Conservation (phyloP, 2,888 invertebrate species). For the Conomelus anceps region DNA sequence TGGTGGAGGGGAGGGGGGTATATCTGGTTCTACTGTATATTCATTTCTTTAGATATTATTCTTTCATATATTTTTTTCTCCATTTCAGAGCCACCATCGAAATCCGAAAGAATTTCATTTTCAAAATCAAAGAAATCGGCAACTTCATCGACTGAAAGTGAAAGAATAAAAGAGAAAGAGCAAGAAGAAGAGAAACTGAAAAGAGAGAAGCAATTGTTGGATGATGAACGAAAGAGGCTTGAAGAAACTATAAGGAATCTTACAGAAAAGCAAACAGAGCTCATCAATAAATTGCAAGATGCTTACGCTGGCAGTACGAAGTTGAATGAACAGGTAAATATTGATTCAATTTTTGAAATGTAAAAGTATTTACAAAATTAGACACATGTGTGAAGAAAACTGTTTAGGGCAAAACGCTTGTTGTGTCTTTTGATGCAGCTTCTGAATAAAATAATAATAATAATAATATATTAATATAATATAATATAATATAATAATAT, state of each 20-base stretch:
- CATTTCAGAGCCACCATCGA: neutral
- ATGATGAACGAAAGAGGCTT: conserved; percentile 27
- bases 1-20: no score
- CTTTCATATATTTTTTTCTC: neutral
- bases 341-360: neutral
- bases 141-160: neutral
- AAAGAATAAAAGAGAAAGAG: neutral
- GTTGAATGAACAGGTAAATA: neutral
- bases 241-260: conserved; percentile 35
- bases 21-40: no score
- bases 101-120: neutral
- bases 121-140: neutral
- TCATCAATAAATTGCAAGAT: neutral
- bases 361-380: neutral
- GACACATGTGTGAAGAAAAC: no score
- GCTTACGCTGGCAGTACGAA: neutral
- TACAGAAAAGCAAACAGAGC: conserved; percentile 33
- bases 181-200: neutral
- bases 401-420: no score
- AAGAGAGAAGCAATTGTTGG: conserved; percentile 20
- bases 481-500: no score
- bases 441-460: no score
- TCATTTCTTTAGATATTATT: neutral
- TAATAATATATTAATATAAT: no score
- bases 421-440: no score